These are phyloP conservation scores for Caerostris extrusa DNA, from an alignment of 1,140 invertebrate species.

Conservation along the genomic window DNA sequence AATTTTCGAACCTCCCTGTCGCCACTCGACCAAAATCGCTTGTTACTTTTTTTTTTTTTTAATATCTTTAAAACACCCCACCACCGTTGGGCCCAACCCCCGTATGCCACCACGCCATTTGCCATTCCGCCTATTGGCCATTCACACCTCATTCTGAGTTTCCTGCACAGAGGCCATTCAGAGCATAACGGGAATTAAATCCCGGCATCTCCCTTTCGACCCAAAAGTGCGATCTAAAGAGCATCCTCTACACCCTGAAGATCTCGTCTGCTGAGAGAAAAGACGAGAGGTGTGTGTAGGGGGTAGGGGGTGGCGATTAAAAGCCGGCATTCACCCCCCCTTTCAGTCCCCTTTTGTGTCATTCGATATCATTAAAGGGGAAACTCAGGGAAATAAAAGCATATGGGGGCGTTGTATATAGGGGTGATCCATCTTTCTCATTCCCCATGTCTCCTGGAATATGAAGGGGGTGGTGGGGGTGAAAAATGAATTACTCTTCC, in stretches of 20 bases:
- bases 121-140: slow-evolving; percentile 43
- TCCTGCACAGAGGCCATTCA: slow-evolving; percentile 21
- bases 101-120: slow-evolving; percentile 15
- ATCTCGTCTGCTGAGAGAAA: slow-evolving; percentile 15
- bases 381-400: slow-evolving; percentile 57
- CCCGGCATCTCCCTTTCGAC: background rate
- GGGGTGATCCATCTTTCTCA: slow-evolving; percentile 72
- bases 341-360: slow-evolving; percentile 60
- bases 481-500: slow-evolving; percentile 71
- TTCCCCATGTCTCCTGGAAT: slow-evolving; percentile 4
- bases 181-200: slow-evolving; percentile 67
- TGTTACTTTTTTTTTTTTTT: slow-evolving; percentile 46
- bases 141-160: slow-evolving; percentile 45
- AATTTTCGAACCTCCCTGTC: background rate
- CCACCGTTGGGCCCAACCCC: slow-evolving; percentile 8
- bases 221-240: slow-evolving; percentile 62
- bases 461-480: slow-evolving; percentile 44
- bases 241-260: slow-evolving; percentile 33
- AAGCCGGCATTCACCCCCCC: background rate
- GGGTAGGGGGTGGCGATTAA: slow-evolving; percentile 25
- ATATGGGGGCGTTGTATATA: slow-evolving; percentile 59
- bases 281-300: background rate
- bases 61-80: slow-evolving; percentile 41
- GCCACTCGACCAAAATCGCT: slow-evolving; percentile 31
- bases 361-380: slow-evolving; percentile 74